Base-by-base conservation (phyloP, 2,888 invertebrate genomes). In the Gastracanthus pulcherrimus region DNA sequence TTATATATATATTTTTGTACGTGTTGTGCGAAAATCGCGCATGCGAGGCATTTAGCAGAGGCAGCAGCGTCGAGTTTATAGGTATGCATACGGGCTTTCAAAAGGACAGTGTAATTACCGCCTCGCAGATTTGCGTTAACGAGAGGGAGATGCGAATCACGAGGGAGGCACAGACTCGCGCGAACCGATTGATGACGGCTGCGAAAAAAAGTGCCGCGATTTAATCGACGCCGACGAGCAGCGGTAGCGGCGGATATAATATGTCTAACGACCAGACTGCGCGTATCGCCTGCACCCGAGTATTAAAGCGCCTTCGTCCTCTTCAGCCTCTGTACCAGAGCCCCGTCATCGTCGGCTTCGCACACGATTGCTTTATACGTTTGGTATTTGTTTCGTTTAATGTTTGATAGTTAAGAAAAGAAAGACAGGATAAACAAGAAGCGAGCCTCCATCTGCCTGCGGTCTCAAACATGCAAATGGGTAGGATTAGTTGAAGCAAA, bases 131-230 rank as follows among this genome's bases (percentile, higher is more conserved):
- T 74, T 74, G 74, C 19, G 45, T 41, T 78, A 71, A 55, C 51
- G 13, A 78, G 77, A 64, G 36, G 23, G 16, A 16, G 0, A 29
- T 31, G 69, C 45, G 31, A 45, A 29, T 41, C 62, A 23, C 23
- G 19, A 48, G 29, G 51, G 16, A 34, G 51, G 81, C 81, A 80
- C 66, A 80, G 77, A 84, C 72, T 82, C 80, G 69, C 76, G 72
- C 83, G 41, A 72, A 78, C 64, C 84, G 85, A 85, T 84, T 84
- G 84, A 74, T 38, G 64, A 70, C 41, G 19, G 36, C 31, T 51
- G 38, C 16, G 9, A 62, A 38, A 34, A 60, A 19, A 16, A 34
- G 48, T n/a, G 64, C 51, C 29, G 71, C 72, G 78, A 72, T 78
- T 78, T 72, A 55, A 78, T 64, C 48, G 78, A 62, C 16, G n/a